These are phyloP conservation scores for Bungarus multicinctus DNA, from an alignment of 2,113 vertebrate species.

Conservation along the genomic window DNA sequence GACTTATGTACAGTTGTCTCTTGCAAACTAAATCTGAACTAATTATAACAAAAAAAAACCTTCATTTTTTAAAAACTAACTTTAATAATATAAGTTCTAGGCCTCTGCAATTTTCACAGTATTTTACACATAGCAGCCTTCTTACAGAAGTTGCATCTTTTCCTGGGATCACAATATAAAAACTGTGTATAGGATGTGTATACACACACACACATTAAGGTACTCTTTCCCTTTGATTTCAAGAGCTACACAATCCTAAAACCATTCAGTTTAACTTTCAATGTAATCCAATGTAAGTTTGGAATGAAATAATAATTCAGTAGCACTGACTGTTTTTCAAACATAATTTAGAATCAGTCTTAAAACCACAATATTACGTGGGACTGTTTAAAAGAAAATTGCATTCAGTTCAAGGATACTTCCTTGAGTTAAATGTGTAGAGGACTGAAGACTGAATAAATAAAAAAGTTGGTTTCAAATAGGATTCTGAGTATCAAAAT, in stretches of 20 bases:
- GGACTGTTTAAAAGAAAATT: background rate
- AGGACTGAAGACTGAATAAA: background rate
- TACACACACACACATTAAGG: background rate
- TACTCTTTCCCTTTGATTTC: background rate
- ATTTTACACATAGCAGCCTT: background rate
- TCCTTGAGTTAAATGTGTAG: background rate
- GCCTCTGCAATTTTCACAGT: background rate
- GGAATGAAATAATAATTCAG: background rate
- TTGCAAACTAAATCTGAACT: background rate
- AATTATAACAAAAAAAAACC: background rate
- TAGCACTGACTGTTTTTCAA: background rate
- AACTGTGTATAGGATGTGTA: background rate
- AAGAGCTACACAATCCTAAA: background rate
- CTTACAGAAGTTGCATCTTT: background rate
- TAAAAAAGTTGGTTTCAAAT: background rate
- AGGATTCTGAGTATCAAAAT: background rate
- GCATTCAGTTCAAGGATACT: background rate
- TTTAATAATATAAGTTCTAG: background rate
- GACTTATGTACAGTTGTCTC: background rate
- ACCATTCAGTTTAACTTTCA: background rate
- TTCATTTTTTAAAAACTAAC: background rate
- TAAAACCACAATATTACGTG: background rate
- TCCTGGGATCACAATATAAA: background rate
- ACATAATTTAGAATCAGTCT: background rate
- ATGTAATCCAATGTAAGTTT: background rate